Base-by-base conservation (phyloP, 2,888 invertebrate species). In the Zeuzera pyrina region DNA sequence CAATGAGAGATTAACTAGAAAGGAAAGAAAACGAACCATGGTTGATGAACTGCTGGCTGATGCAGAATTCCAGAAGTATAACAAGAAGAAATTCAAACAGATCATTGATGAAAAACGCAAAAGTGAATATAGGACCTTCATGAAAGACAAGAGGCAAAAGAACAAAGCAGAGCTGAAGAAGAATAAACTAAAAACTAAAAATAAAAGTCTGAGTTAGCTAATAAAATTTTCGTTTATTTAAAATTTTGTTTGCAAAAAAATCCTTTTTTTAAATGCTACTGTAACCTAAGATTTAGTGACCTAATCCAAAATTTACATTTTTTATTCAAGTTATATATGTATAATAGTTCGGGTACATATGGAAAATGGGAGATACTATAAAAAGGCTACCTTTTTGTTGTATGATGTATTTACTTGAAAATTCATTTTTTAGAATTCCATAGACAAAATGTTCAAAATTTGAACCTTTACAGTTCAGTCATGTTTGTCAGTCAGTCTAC, bases 21-120 rank as follows among this genome's bases (percentile, higher is more conserved):
- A 94, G 59, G 89, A 95, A 49, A 86, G 96, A 14, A 97, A 96
- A 69, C 85, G 88, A 35, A 95, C 96, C 0, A 86, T 98, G 53
- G 97, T 98, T 0, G 97, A 98, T 45, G 98, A 99, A 59, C 84
- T 98, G 2, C 71, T 98, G 59, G 92, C 92, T 0, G 95, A 98
- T 79, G 92, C 93, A 0, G 90, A 94, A 44, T 93, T 95, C 61
- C 87, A 90, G 42, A 90, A 89, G 55, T 92, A 89, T 47, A 93
- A 91, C 48, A 94, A 93, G 60, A 88, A 88, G 47, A 92, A 92
- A 65, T 93, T 90, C 57, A 89, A 89, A 38, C 91, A 93, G 59
- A 91, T 92, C 19, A 86, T 92, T 19, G 88, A 89, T 36, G 89
- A 90, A 27, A 89, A 88, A 52, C 85, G 87, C 34, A 90, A 88